phyloP scores from a whole-genome alignment of 1,140 invertebrate species.

The Magallana angulata region DNA sequence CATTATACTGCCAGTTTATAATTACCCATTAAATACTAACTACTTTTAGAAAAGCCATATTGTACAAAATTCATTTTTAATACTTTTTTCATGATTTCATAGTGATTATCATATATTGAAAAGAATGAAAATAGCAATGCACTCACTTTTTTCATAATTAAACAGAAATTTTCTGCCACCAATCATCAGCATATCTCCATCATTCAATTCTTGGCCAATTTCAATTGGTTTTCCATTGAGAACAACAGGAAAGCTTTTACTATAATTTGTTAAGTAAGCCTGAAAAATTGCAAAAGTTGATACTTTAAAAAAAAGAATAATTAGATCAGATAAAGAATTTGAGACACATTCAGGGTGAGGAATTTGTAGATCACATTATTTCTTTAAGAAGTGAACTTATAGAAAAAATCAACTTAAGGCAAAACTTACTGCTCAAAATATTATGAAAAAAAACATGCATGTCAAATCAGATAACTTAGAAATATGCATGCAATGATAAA shows the following conservation, averaged over 20 bases:
- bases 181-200: conserved; percentile 8
- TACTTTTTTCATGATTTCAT: not conserved
- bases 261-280: conserved; percentile 11
- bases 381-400: not conserved
- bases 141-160: conserved; percentile 12
- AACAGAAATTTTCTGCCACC: conserved; percentile 14
- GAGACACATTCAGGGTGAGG: not conserved
- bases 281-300: not conserved
- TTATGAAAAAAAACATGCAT: not conserved
- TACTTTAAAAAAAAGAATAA: conserved; percentile 2
- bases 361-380: not conserved
- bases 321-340: not conserved
- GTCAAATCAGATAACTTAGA: conserved; percentile 3
- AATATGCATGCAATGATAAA: not conserved
- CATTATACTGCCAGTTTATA: too few relatives aligned
- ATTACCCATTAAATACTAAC: too few relatives aligned
- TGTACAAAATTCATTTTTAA: not conserved
- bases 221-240: not conserved
- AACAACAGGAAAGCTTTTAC: conserved; percentile 15
- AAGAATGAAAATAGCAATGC: not conserved
- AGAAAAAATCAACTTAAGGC: not conserved
- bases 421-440: conserved; percentile 6
- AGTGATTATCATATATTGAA: not conserved
- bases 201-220: conserved; percentile 15
- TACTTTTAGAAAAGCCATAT: too few relatives aligned